These are phyloP conservation scores for Candoia aspera DNA, from an alignment of 2,113 vertebrate species.

Conservation along the genomic window DNA sequence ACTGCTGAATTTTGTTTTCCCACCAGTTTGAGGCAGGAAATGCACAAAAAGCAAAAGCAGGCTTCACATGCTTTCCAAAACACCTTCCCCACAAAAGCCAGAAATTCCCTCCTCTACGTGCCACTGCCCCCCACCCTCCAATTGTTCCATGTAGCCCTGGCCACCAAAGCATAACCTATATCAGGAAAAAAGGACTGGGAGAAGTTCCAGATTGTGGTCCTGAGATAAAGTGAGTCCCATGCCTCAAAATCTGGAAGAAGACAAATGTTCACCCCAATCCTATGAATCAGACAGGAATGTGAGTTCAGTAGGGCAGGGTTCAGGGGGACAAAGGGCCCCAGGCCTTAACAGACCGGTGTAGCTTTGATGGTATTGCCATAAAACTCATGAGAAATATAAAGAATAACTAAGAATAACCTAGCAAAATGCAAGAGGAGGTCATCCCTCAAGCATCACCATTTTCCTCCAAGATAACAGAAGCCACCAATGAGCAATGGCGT, in stretches of 20 bases:
- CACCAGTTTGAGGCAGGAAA: not conserved
- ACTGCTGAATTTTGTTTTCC: not conserved
- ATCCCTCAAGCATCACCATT: too few relatives aligned
- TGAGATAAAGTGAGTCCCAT: not conserved
- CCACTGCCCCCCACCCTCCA: not conserved
- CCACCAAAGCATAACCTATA: not conserved
- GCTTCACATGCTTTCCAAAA: not conserved
- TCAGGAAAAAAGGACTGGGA: not conserved
- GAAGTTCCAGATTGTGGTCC: not conserved
- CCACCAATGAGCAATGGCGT: not conserved
- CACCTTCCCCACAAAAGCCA: not conserved
- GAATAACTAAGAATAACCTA: not conserved
- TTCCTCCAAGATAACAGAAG: not conserved
- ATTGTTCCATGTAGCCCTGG: not conserved
- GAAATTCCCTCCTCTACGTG: not conserved
- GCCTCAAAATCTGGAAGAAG: not conserved
- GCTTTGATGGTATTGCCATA: not conserved
- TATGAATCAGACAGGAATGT: not conserved
- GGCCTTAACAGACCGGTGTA: not conserved
- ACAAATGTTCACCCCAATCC: not conserved
- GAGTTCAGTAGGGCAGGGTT: not conserved
- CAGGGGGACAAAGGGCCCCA: not conserved
- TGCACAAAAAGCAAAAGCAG: too few relatives aligned
- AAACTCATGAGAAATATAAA: not conserved
- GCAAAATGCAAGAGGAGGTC: not conserved